Evolutionary conservation across 2,113 vertebrate species (phyloP), one percentile per base, ranked within the genome.

Genomic region (Piaya cayana): DNA sequence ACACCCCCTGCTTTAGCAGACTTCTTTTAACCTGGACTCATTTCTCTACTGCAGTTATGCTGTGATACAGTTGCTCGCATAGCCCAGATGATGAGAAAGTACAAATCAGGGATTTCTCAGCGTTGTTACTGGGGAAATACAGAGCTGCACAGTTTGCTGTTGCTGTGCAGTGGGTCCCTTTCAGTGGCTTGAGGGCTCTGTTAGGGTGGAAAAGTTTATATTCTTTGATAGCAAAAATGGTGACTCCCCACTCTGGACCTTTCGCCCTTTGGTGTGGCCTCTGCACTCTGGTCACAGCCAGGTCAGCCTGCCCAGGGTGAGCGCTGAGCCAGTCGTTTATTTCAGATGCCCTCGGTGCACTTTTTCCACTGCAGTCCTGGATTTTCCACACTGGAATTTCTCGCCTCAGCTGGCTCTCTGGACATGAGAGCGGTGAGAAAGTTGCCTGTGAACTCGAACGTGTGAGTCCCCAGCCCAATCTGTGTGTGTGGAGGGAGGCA

Each of bases 241-340:
- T 15, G 17, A 23, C 39, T 64, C 15, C 22, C 12, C 0, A 1
- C 22, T 42, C 21, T 63, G 56, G 50, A 26, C 29, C 32, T 37
- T 45, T 65, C 2, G 2, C n/a, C 37, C 43, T 72, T 55, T 71
- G 56, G 36, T 56, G 19, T 43, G 21, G 67, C 23, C 20, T 11
- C 15, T 1, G 11, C 4, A 5, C 23, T 68, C 16, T 36, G 19
- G 20, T 75, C 56, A 29, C 52, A 71, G 62, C 50, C 19, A 58
- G 37, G 27, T 45, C 58, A 75, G n/a, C 47, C 12, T 2, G 4
- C 23, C 32, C 0, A 0, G 12, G 50, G 7, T 2, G 1, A 64
- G n/a, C 25, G 15, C 21, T 4, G 22, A 67, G 32, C n/a, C 13
- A 55, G 17, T 25, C 49, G 58, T 89, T 83, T 70, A 30, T 37